Evolutionary conservation across 2,113 vertebrate species (phyloP).

Genomic region (Corvus hawaiiensis): DNA sequence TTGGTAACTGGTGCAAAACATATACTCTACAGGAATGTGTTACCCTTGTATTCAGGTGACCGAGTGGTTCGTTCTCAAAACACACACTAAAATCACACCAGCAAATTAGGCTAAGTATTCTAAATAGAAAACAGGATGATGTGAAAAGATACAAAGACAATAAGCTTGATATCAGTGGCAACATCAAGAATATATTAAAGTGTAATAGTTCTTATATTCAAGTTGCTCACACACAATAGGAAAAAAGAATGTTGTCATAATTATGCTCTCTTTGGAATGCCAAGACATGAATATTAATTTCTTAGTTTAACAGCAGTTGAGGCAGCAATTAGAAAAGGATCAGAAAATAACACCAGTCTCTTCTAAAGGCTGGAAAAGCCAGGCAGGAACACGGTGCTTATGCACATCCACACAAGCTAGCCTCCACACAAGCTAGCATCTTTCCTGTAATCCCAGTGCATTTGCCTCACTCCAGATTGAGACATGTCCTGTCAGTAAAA

Average conservation of each 20-base stretch:
- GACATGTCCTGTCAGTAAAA: not conserved
- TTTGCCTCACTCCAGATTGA: not conserved
- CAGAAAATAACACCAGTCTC: not conserved
- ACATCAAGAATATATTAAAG: not conserved
- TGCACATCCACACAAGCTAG: not conserved
- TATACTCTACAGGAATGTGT: not conserved
- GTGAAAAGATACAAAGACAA: not conserved
- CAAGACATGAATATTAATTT: not conserved
- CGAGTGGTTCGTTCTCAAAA: not conserved
- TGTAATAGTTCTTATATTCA: not conserved
- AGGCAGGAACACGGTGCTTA: not conserved
- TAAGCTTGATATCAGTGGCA: not conserved
- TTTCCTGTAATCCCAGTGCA: not conserved
- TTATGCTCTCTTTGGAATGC: not conserved
- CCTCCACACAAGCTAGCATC: fast-evolving
- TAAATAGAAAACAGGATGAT: not conserved
- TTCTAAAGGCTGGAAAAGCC: not conserved
- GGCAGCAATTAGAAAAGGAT: not conserved
- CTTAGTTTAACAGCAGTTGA: not conserved
- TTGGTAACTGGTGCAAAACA: not conserved
- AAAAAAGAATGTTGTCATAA: not conserved
- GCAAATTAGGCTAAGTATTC: not conserved
- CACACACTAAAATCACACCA: not conserved
- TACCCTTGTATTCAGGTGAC: not conserved
- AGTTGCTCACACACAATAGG: not conserved